These are phyloP conservation scores for Cartodere bifasciata DNA, from an alignment of 2,888 invertebrate genomes.

Conservation along the genomic window DNA sequence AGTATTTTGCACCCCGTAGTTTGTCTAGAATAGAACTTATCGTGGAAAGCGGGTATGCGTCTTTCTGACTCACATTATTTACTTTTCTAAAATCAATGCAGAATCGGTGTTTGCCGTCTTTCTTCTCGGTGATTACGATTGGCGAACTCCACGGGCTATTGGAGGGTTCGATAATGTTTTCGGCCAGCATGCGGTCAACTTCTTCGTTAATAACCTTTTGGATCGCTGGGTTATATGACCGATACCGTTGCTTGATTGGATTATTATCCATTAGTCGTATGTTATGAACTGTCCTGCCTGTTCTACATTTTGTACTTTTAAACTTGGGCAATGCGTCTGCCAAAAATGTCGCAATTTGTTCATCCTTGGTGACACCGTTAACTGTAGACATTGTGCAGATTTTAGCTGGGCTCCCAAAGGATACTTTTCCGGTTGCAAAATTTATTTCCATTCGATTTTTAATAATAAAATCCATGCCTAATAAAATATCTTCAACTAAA, in stretches of 20 bases:
- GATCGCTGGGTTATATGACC: constrained; percentile 9
- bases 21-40: constrained; percentile 10
- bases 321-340: too few species aligned
- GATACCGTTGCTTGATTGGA: constrained; percentile 11
- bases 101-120: constrained; percentile 10
- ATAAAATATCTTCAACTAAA: too few species aligned
- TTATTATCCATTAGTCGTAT: constrained; percentile 5
- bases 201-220: constrained; percentile 8
- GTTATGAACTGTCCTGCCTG: too few species aligned
- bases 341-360: too few species aligned
- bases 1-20: constrained; percentile 9
- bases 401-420: too few species aligned
- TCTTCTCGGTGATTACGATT: constrained; percentile 11
- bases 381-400: too few species aligned
- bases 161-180: constrained; percentile 15
- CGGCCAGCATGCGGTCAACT: constrained; percentile 8
- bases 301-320: too few species aligned
- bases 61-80: constrained; percentile 9
- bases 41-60: constrained; percentile 13
- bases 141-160: constrained; percentile 14
- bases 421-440: too few species aligned
- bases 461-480: too few species aligned
- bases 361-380: too few species aligned
- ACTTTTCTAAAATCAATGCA: constrained; percentile 13
- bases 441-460: too few species aligned